Conservation (phyloP, 2,797 vertebrate genomes). For the Pipistrellus pipistrellus region DNA sequence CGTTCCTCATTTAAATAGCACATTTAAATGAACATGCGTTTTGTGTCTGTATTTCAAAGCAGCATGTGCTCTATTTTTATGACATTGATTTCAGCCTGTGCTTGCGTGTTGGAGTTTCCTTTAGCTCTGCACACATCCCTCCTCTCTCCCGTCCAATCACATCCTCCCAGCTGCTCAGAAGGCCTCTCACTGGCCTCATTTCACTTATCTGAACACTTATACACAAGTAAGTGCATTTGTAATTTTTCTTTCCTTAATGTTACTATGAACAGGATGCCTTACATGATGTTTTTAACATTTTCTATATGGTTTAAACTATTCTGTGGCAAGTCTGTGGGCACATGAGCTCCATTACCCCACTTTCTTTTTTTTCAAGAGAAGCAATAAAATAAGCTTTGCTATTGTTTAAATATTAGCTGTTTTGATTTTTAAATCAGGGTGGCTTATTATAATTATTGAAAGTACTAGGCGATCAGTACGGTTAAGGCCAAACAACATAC, state of each 20-base stretch:
- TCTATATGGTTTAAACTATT: not conserved
- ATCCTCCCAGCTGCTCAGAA: not conserved
- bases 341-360: not conserved
- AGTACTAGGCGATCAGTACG: not conserved
- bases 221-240: not conserved
- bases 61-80: not conserved
- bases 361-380: not conserved
- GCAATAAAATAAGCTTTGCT: not conserved
- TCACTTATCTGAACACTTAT: not conserved
- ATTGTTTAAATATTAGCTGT: not conserved
- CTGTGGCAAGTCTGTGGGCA: not conserved
- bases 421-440: not conserved
- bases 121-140: not conserved
- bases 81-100: not conserved
- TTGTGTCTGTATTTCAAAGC: not conserved
- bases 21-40: slow-evolving; percentile 8
- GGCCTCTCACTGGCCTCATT: not conserved
- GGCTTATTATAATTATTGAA: not conserved
- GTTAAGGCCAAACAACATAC: not conserved
- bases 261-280: not conserved
- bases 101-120: not conserved
- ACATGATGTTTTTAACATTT: not conserved
- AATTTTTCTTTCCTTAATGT: not conserved
- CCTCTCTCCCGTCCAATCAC: not conserved
- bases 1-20: slow-evolving; percentile 33